Conservation (phyloP, 2,888 invertebrate genomes). For the Mactromeris polynyma region DNA sequence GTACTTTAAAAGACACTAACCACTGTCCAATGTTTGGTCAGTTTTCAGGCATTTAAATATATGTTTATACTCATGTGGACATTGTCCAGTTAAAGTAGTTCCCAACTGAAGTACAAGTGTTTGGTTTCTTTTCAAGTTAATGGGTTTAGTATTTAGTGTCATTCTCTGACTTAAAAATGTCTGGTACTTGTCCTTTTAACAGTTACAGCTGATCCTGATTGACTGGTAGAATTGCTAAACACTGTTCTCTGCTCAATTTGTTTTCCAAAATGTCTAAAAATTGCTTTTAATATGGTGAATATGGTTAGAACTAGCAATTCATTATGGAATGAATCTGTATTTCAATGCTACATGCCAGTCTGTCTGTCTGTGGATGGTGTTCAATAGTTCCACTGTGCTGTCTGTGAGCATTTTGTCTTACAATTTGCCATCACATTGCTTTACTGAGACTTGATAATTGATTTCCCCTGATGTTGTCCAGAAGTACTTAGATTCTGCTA, state of each 20-base stretch:
- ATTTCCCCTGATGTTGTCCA: slow-evolving; percentile 17
- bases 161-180: background rate
- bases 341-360: too few species aligned
- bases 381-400: too few species aligned
- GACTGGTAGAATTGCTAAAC: too few species aligned
- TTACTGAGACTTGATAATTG: background rate
- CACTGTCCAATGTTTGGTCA: background rate
- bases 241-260: too few species aligned
- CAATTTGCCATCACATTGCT: background rate
- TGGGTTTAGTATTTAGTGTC: background rate
- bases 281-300: too few species aligned
- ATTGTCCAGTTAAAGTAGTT: background rate
- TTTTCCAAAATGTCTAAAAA: too few species aligned
- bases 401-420: too few species aligned
- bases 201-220: too few species aligned
- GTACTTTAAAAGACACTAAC: background rate
- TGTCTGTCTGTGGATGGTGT: too few species aligned
- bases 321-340: too few species aligned
- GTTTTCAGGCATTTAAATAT: background rate
- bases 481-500: background rate
- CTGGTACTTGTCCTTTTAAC: background rate
- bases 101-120: background rate
- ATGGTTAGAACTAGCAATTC: too few species aligned
- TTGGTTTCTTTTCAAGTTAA: background rate
- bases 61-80: background rate